phyloP scores from a whole-genome alignment of 2,797 vertebrate species.

The Rhinichthys osculus region DNA sequence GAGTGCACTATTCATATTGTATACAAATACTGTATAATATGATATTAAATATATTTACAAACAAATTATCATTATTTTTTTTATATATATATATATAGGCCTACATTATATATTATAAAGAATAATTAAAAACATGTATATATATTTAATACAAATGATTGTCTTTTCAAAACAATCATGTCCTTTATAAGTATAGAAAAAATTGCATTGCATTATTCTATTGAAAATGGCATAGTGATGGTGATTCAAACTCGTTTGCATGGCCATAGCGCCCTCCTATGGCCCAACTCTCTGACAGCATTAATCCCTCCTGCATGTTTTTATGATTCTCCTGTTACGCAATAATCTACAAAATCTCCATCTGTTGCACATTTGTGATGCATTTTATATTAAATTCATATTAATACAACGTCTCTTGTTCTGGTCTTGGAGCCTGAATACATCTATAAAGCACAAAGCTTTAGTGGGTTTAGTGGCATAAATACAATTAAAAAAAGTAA shows the following conservation, averaged over 20 bases:
- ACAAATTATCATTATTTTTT: too few relatives aligned
- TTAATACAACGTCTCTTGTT: not conserved
- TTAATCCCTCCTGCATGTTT: not conserved
- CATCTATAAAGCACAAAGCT: not conserved
- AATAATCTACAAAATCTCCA: conserved; percentile 18
- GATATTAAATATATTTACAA: too few relatives aligned
- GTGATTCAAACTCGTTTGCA: not conserved
- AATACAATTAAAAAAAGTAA: not conserved
- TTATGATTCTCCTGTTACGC: not conserved
- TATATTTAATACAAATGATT: not conserved
- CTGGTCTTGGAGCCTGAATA: not conserved
- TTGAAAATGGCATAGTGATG: not conserved
- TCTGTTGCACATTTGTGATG: conserved; percentile 7
- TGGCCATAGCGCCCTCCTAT: conserved; percentile 24
- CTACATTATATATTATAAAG: too few relatives aligned
- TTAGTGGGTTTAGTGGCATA: not conserved
- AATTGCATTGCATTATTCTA: not conserved
- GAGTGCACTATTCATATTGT: not conserved
- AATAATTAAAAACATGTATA: too few relatives aligned
- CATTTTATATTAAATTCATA: not conserved
- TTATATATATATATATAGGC: too few relatives aligned
- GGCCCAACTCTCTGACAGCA: not conserved
- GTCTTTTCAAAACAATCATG: not conserved
- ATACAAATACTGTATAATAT: too few relatives aligned
- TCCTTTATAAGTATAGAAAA: not conserved